Percentiles rank a stretch among this genome's conserved stretches.
Evolutionary conservation across 2,797 vertebrate species (phyloP).

Genomic region (Adelosebastes latens): DNA sequence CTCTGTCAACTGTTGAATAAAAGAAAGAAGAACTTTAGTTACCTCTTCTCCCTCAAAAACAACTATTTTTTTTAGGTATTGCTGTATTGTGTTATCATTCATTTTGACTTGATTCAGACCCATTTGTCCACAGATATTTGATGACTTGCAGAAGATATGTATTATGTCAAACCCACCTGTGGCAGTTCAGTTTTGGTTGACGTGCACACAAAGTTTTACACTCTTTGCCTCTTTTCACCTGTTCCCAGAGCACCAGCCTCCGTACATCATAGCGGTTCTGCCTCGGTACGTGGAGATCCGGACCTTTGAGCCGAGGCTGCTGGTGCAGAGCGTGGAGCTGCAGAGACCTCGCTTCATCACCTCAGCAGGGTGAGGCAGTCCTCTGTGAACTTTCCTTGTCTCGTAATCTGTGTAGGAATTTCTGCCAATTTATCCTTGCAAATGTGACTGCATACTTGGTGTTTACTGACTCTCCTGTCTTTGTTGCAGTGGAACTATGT

Average conservation of each 20-base stretch:
- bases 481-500: too few species aligned
- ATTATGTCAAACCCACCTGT: background rate
- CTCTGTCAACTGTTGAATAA: background rate
- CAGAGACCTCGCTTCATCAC: slow-evolving; percentile 97
- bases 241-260: slow-evolving; percentile 92
- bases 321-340: slow-evolving; percentile 97
- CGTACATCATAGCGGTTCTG: slow-evolving; percentile 97
- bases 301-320: slow-evolving; percentile 93
- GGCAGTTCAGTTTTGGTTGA: background rate
- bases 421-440: background rate
- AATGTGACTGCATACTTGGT: background rate
- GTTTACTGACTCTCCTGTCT: too few species aligned
- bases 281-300: slow-evolving; percentile 97
- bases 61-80: background rate
- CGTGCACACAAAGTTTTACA: background rate
- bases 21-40: rapidly evolving
- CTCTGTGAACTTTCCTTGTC: background rate
- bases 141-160: background rate
- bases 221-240: background rate
- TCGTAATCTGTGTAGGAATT: background rate
- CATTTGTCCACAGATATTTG: too few species aligned
- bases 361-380: slow-evolving; percentile 88
- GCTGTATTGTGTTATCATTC: too few species aligned
- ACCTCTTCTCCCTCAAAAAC: background rate
- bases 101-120: too few species aligned